These are phyloP conservation scores for Cacoxenus indagator DNA, from an alignment of 2,888 invertebrate species.

Conservation along the genomic window DNA sequence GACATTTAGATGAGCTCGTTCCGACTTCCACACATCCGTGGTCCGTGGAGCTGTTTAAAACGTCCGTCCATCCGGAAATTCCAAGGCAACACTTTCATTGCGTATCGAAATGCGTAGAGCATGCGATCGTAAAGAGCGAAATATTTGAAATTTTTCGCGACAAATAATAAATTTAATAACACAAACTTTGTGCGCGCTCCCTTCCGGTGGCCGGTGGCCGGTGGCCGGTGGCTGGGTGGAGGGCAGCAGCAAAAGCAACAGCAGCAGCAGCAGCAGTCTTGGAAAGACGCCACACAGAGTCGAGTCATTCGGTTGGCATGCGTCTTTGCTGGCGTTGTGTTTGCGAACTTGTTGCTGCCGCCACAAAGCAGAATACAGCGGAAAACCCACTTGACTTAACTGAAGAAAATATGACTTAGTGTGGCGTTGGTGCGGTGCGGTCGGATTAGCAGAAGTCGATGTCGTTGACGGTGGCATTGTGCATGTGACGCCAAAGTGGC, in stretches of 20 bases:
- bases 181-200: conserved; percentile 39
- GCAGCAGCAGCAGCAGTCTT: not conserved
- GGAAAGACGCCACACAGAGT: not conserved
- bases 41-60: not conserved
- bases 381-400: conserved; percentile 50
- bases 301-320: not conserved
- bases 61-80: not conserved
- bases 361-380: conserved; percentile 52
- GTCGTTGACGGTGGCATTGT: not conserved
- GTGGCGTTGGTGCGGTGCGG: not conserved
- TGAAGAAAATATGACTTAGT: no score
- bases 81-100: conserved; percentile 19
- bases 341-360: conserved; percentile 17
- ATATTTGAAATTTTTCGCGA: conserved; percentile 43
- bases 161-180: conserved; percentile 45
- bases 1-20: no score
- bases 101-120: conserved; percentile 4
- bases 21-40: not conserved
- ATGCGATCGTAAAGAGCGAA: not conserved
- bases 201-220: no score
- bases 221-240: no score
- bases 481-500: conserved; percentile 25
- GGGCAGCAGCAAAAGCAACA: no score
- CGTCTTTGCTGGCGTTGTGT: conserved; percentile 6
- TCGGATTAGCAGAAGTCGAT: not conserved